Evolutionary conservation across 2,888 invertebrate species (phyloP).

Genomic region (Nymphalis polychloros): DNA sequence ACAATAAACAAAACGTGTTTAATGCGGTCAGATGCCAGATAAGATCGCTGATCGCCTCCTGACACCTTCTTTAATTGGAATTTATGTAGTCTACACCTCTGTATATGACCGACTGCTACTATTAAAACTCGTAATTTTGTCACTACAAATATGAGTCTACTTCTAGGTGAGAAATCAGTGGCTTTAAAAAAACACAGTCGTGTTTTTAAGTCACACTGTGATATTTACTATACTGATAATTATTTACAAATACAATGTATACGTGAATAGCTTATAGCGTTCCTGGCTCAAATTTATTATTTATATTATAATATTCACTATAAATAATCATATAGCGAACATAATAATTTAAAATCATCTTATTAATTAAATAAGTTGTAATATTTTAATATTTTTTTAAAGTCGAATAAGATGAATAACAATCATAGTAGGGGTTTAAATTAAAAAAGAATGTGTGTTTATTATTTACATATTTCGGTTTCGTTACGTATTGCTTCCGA

Average conservation of each 20-base stretch:
- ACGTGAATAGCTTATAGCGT: no score
- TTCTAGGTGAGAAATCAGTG: not conserved
- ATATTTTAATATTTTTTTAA: not conserved
- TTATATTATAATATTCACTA: no score
- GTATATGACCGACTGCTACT: slow-evolving; percentile 47
- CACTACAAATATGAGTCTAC: not conserved
- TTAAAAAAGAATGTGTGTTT: slow-evolving; percentile 48
- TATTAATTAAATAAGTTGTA: no score
- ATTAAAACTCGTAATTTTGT: not conserved
- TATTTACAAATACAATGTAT: no score
- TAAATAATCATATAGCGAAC: no score
- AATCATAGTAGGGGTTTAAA: slow-evolving; percentile 16
- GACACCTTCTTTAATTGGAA: slow-evolving; percentile 75
- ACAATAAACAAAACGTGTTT: slow-evolving; percentile 59
- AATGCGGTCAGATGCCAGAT: slow-evolving; percentile 41
- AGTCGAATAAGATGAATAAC: not conserved
- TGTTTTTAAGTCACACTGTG: no score
- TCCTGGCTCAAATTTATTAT: no score
- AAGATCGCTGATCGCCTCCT: slow-evolving; percentile 46
- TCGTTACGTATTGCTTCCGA: slow-evolving; percentile 69
- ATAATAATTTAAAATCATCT: no score
- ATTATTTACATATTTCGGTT: slow-evolving; percentile 68
- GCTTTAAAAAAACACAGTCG: not conserved
- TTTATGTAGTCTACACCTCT: slow-evolving; percentile 68
- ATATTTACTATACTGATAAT: no score